Conservation (phyloP, 1,140 invertebrate genomes). For the Drosophila suzukii region DNA sequence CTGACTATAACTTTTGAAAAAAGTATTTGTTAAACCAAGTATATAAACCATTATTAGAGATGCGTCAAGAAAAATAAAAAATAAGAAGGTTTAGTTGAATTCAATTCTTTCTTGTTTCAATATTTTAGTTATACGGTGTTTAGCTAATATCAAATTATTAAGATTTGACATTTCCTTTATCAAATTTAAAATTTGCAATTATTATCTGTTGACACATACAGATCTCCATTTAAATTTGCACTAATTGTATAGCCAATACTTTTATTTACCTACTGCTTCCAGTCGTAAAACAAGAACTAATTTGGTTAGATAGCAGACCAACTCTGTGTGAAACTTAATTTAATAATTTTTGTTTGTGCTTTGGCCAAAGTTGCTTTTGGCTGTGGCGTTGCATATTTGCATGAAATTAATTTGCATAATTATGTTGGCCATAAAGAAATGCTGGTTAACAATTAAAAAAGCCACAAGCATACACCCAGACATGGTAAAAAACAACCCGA, state of each 20-base stretch:
- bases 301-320: constrained; percentile 19
- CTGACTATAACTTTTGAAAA: no score
- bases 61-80: no score
- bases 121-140: no score
- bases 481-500: constrained; percentile 8
- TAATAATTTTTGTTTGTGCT: constrained; percentile 26
- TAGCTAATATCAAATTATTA: no score
- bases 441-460: constrained; percentile 39
- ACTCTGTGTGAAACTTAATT: constrained; percentile 13
- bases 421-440: constrained; percentile 54
- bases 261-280: background rate
- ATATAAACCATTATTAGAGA: no score
- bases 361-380: background rate
- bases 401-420: constrained; percentile 58
- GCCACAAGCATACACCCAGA: constrained; percentile 16
- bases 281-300: constrained; percentile 1
- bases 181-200: no score
- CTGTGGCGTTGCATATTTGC: constrained; percentile 39
- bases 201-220: background rate
- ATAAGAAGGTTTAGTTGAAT: no score
- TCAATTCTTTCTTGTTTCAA: no score
- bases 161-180: background rate
- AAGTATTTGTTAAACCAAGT: no score
- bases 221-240: background rate
- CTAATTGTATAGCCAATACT: background rate